These are phyloP conservation scores for Apomyelois bistriatella DNA, from an alignment of 2,888 invertebrate species.

Conservation along the genomic window DNA sequence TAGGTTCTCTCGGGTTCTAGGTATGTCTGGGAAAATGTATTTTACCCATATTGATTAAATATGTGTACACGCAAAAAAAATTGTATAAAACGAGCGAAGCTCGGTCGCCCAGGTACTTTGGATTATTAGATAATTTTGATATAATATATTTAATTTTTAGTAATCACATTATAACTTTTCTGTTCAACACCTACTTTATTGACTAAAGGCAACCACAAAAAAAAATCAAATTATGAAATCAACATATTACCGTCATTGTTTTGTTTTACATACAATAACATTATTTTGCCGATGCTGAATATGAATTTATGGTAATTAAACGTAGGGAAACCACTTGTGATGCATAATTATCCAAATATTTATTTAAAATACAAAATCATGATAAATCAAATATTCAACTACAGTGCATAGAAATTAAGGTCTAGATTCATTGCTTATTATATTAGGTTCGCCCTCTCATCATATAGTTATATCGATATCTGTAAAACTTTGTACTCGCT, in stretches of 20 bases:
- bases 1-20: too few species aligned
- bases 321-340: neutral
- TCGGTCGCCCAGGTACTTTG: too few species aligned
- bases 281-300: neutral
- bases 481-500: too few species aligned
- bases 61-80: too few species aligned
- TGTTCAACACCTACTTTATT: too few species aligned
- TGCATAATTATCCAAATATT: neutral
- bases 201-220: neutral
- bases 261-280: neutral
- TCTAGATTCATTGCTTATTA: neutral
- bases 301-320: constrained; percentile 4
- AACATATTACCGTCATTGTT: neutral
- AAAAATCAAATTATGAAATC: neutral
- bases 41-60: too few species aligned
- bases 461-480: too few species aligned
- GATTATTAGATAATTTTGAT: too few species aligned
- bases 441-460: neutral
- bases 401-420: neutral
- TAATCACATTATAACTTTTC: too few species aligned
- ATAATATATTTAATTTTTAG: too few species aligned
- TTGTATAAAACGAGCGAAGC: too few species aligned
- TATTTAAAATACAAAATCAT: neutral
- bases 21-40: too few species aligned
- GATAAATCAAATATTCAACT: neutral